phyloP scores from a whole-genome alignment of 37 sponge, comb jelly and placozoan genomes.

The Lycopodina hypogea region DNA sequence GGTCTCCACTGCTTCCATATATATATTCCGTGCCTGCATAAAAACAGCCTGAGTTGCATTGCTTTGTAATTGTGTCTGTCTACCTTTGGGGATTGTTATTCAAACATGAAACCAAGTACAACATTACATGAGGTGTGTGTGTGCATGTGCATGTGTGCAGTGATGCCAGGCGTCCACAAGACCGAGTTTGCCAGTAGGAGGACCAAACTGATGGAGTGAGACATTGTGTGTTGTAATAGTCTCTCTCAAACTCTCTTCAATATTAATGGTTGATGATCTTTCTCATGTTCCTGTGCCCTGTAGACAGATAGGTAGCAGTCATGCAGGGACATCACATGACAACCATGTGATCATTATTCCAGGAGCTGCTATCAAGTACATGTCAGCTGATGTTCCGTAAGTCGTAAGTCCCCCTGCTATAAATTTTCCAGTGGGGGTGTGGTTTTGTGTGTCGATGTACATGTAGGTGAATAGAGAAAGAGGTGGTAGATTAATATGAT shows the following conservation, averaged over 20 bases:
- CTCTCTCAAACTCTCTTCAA: neutral
- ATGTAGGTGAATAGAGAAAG: no score
- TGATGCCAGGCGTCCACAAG: constrained; percentile 59
- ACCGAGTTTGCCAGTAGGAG: constrained; percentile 67
- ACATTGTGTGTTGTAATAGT: neutral
- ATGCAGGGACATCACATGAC: constrained; percentile 60
- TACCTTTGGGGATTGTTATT: no score
- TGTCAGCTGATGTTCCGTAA: constrained; percentile 75
- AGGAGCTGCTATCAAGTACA: constrained; percentile 57
- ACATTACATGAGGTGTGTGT: neutral
- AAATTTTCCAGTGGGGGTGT: neutral
- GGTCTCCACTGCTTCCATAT: no score
- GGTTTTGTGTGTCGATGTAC: no score
- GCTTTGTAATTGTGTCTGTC: no score
- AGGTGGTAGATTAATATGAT: no score
- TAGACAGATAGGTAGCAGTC: constrained; percentile 48
- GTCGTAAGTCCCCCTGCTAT: neutral
- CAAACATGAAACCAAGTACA: no score
- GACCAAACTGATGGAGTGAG: constrained; percentile 49
- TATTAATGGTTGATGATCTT: no score
- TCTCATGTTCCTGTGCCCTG: no score
- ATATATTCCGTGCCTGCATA: no score
- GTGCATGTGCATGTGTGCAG: constrained; percentile 13
- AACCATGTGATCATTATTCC: constrained; percentile 77
- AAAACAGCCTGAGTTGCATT: no score